These are phyloP conservation scores for Epizoanthus fatuus DNA, from an alignment of 92 coral and sea anemone genomes.

Conservation along the genomic window DNA sequence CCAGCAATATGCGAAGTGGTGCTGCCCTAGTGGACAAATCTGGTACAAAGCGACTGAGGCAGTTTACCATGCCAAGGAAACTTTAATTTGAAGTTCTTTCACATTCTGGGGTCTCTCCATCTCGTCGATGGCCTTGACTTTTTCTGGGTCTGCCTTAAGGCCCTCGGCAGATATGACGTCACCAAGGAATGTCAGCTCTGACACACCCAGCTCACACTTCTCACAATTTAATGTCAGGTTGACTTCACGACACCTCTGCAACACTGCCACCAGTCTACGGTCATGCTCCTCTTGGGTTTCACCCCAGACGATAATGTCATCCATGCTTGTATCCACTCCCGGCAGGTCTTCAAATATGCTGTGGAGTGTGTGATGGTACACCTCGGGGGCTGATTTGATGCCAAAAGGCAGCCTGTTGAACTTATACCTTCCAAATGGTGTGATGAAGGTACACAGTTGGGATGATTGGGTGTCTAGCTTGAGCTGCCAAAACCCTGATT, in stretches of 20 bases:
- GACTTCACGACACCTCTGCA: conserved; percentile 41
- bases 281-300: conserved; percentile 37
- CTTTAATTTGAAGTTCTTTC: conserved; percentile 26
- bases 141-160: conserved; percentile 38
- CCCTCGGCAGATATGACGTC: conserved; percentile 50
- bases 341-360: conserved; percentile 40
- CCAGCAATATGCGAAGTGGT: conserved; percentile 20
- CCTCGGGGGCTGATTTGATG: conserved; percentile 39
- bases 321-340: conserved; percentile 52
- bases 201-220: conserved; percentile 34
- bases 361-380: conserved; percentile 45
- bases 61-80: conserved; percentile 36
- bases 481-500: conserved; percentile 53
- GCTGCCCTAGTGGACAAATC: background rate
- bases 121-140: conserved; percentile 5
- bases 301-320: conserved; percentile 47
- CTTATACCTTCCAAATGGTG: conserved; percentile 52
- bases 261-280: conserved; percentile 7
- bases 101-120: conserved; percentile 28
- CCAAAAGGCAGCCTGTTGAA: conserved; percentile 42
- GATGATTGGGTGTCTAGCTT: conserved; percentile 12
- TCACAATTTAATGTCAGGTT: conserved; percentile 19
- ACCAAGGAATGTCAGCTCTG: conserved; percentile 39
- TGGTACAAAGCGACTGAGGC: conserved; percentile 20
- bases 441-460: conserved; percentile 32